A percentile compares a stretch with the other conserved stretches of the same genome.
phyloP scores from a whole-genome alignment of 2,888 invertebrate genomes.

The Melinaea marsaeus region DNA sequence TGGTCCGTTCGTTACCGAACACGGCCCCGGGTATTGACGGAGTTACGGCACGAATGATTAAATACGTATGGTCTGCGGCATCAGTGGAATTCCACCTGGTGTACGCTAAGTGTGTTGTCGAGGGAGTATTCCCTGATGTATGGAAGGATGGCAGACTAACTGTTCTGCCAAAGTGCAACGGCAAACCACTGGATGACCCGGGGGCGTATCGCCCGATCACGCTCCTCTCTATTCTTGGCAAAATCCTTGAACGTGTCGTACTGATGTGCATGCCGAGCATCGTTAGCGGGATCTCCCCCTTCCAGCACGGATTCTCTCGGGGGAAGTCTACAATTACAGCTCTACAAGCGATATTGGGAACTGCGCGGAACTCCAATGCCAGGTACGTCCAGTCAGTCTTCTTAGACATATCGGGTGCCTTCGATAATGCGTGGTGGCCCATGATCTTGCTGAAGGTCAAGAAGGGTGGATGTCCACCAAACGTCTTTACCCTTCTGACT shows the following conservation, averaged over 20 bases:
- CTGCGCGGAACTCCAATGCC: too few species aligned
- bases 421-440: slow-evolving; percentile 8
- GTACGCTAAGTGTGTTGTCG: slow-evolving; percentile 14
- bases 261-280: neutral
- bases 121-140: slow-evolving; percentile 19
- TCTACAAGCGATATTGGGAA: too few species aligned
- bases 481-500: slow-evolving; percentile 10
- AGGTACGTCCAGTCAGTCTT: slow-evolving; percentile 3
- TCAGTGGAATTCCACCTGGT: slow-evolving; percentile 21
- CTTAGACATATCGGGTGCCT: slow-evolving; percentile 7
- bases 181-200: slow-evolving; percentile 25
- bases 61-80: slow-evolving; percentile 27
- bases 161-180: slow-evolving; percentile 31
- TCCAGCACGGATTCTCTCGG: too few species aligned
- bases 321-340: too few species aligned
- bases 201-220: slow-evolving; percentile 34
- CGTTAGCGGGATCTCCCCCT: too few species aligned
- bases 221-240: slow-evolving; percentile 27
- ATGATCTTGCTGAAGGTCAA: slow-evolving; percentile 33
- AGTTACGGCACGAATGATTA: slow-evolving; percentile 29
- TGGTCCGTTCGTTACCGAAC: slow-evolving; percentile 24
- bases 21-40: slow-evolving; percentile 38
- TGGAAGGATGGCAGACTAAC: slow-evolving; percentile 23
- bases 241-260: neutral
- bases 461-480: slow-evolving; percentile 29